Conservation (phyloP, 2,888 invertebrate genomes). For the Trachelus stipa region DNA sequence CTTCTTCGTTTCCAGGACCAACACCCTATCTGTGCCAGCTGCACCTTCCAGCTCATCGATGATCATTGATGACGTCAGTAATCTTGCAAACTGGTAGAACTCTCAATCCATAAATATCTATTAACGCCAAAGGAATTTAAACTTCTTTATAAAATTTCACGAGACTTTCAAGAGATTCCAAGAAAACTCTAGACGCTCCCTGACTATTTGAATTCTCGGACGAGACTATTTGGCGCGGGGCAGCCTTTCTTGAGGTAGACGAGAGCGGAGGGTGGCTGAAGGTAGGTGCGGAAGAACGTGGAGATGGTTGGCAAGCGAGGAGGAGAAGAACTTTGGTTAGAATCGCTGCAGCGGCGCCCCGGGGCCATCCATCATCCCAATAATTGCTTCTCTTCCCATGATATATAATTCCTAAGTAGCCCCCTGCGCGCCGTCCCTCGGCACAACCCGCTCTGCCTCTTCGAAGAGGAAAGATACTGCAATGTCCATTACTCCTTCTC, state of each 20-base stretch:
- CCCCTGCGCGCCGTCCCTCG: constrained; percentile 29
- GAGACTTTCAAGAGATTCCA: no score
- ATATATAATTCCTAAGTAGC: constrained; percentile 47
- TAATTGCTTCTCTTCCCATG: constrained; percentile 58
- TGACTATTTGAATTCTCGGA: no score
- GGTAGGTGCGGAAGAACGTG: constrained; percentile 1
- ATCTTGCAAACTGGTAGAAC: no score
- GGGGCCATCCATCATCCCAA: constrained; percentile 64
- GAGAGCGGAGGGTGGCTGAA: constrained; percentile 10
- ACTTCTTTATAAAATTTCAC: no score
- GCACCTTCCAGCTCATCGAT: no score
- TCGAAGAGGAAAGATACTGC: not conserved
- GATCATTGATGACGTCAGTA: no score
- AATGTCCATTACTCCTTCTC: no score
- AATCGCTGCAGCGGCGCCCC: constrained; percentile 58
- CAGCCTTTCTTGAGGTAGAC: not conserved
- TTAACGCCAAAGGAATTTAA: no score
- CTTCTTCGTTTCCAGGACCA: constrained; percentile 35
- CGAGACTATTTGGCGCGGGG: no score
- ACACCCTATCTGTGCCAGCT: not conserved
- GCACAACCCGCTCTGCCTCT: constrained; percentile 22
- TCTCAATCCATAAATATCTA: no score
- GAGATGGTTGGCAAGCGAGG: constrained; percentile 20
- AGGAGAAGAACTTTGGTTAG: constrained; percentile 51
- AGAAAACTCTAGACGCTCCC: no score